Conservation (phyloP, 2,113 vertebrate genomes). For the Anolis carolinensis region DNA sequence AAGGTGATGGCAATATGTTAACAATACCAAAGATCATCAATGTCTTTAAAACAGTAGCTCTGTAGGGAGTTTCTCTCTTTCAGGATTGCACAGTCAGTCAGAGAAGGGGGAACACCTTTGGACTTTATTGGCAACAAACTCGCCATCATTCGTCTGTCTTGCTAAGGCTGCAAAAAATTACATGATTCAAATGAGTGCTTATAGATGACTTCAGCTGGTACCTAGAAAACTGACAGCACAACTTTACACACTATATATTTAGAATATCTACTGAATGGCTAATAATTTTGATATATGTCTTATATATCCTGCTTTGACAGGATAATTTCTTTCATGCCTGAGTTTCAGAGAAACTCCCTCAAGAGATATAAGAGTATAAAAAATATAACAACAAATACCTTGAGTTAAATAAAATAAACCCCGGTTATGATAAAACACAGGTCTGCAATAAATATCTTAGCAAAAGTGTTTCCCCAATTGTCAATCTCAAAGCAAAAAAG, state of each 20-base stretch:
- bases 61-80: neutral
- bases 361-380: conserved; percentile 27
- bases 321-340: conserved; percentile 34
- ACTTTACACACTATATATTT: conserved; percentile 1
- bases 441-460: too few relatives aligned
- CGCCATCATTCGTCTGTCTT: conserved; percentile 4
- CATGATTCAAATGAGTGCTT: neutral
- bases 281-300: conserved; percentile 28
- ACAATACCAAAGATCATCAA: neutral
- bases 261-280: conserved; percentile 16
- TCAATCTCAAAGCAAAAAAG: neutral
- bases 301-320: conserved; percentile 29
- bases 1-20: neutral
- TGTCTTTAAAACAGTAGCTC: conserved; percentile 19
- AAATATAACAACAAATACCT: conserved; percentile 30
- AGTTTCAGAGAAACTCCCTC: conserved; percentile 38
- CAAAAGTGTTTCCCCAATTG: neutral
- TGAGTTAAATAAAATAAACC: conserved; percentile 49
- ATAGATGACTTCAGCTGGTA: neutral
- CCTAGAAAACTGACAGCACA: conserved; percentile 26
- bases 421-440: neutral
- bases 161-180: neutral
- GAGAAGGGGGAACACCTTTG: neutral
- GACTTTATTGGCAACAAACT: neutral
- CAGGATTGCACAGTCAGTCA: neutral